Conservation (phyloP, 2,113 vertebrate species). For the Clinocottus analis region DNA sequence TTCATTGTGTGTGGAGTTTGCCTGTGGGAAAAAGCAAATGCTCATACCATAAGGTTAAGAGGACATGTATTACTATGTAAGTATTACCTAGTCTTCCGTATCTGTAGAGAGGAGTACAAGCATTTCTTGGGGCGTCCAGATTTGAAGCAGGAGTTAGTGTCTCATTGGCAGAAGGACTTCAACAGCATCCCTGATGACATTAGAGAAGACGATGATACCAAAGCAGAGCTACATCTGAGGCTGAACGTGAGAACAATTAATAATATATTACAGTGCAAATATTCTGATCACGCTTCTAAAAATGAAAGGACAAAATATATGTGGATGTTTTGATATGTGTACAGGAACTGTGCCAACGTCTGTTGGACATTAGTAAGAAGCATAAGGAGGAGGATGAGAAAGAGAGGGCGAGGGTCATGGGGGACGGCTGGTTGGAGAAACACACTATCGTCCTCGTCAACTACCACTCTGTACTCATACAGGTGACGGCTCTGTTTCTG, state of each 20-base stretch:
- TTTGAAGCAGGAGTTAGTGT: constrained; percentile 90
- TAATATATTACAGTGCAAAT: neutral
- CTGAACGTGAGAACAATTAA: constrained; percentile 85
- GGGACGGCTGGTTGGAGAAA: constrained; percentile 87
- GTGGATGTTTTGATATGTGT: neutral
- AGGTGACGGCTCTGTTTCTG: constrained; percentile 80
- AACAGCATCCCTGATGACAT: constrained; percentile 89
- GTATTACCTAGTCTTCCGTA: neutral
- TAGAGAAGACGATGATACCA: constrained; percentile 89
- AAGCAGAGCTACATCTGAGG: constrained; percentile 91
- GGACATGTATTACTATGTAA: neutral
- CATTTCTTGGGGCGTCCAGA: constrained; percentile 87
- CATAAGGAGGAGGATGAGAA: constrained; percentile 87
- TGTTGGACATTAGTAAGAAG: constrained; percentile 91
- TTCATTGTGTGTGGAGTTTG: no score
- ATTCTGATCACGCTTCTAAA: neutral
- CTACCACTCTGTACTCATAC: constrained; percentile 88
- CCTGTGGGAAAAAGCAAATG: neutral
- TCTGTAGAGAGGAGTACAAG: constrained; percentile 86
- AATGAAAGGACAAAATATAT: neutral
- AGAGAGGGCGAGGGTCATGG: constrained; percentile 81
- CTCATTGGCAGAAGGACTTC: constrained; percentile 91
- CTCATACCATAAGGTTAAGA: neutral
- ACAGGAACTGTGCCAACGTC: constrained; percentile 88
- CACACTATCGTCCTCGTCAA: constrained; percentile 81